phyloP scores from a whole-genome alignment of 2,888 invertebrate species.

The Drosophila villosipedis region DNA sequence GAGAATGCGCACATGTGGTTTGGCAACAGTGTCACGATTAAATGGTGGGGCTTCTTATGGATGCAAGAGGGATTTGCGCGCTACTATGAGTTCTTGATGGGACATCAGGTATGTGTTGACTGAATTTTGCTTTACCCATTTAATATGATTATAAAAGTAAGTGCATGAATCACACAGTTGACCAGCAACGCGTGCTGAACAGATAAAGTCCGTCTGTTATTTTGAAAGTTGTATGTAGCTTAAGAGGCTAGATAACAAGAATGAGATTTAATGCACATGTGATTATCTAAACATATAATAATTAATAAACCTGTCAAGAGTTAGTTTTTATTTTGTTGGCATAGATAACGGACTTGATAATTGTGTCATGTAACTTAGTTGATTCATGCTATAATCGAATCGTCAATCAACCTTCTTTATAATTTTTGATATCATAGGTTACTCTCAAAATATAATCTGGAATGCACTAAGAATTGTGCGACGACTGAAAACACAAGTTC shows the following conservation, averaged over 20 bases:
- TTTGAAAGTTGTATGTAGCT: too few relatives aligned
- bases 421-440: neutral
- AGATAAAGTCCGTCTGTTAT: neutral
- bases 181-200: neutral
- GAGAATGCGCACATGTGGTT: slow-evolving; percentile 89
- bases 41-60: slow-evolving; percentile 87
- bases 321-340: neutral
- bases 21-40: slow-evolving; percentile 87
- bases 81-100: slow-evolving; percentile 89
- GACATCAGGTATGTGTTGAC: slow-evolving; percentile 78
- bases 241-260: neutral
- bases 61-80: slow-evolving; percentile 89
- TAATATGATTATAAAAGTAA: neutral
- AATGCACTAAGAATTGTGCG: neutral
- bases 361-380: neutral
- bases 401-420: neutral
- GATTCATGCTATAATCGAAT: neutral
- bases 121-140: neutral
- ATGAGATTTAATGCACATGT: neutral
- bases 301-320: too few relatives aligned
- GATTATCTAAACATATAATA: neutral
- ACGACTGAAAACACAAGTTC: neutral
- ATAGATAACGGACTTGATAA: neutral
- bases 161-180: neutral
- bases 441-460: neutral